Base-by-base conservation (phyloP, 2,888 invertebrate genomes). In the Microplitis manilae region DNA sequence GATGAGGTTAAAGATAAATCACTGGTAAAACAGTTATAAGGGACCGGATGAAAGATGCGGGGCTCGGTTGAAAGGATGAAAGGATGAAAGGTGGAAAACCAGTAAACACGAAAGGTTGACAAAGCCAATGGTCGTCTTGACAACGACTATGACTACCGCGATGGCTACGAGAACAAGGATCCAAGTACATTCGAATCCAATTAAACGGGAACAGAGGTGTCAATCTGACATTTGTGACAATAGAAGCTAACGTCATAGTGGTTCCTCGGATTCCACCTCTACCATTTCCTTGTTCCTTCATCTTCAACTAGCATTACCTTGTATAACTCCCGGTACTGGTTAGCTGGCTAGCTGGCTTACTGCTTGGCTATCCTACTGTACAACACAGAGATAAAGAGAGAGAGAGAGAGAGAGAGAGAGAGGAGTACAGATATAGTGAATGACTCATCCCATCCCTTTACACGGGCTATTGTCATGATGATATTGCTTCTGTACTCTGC, bases 161-260 rank as follows among this genome's bases (percentile, higher is more conserved):
- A 50, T 20, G 20, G 15, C 40, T 41, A 73, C 41, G 64, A 9
- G 38, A 60, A 30, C n/a, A 67, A 8, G 61, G 9, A 17, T 6
- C 8, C 20, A 67, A 62, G 59, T 30, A 20, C 75, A 79, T 71
- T 73, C 59, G 78, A 78, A 81, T 79, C 72, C 71, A 79, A 81
- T 79, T 78, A 80, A 79, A 76, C 69, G 62, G 71, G 77, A 50
- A 78, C 68, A 61, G 78, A 69, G 71, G 68, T 74, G 74, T 74
- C 74, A 74, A 74, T 68, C 30, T 61, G 61, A 68, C 61, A 68
- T 20, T 39, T 40, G 17, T 20, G 38, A 76, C 70, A 40, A 70
- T 70, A 38, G 73, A 62, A 30, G 68, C 30, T 13, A 62, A n/a
- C 65, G 73, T 70, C 13, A 70, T 38, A 30, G 59, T 70, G 60